A percentile compares a stretch with the other conserved stretches of the same genome.
Evolutionary conservation across 1,140 invertebrate genomes (phyloP).

Genomic region (Myzus persicae): DNA sequence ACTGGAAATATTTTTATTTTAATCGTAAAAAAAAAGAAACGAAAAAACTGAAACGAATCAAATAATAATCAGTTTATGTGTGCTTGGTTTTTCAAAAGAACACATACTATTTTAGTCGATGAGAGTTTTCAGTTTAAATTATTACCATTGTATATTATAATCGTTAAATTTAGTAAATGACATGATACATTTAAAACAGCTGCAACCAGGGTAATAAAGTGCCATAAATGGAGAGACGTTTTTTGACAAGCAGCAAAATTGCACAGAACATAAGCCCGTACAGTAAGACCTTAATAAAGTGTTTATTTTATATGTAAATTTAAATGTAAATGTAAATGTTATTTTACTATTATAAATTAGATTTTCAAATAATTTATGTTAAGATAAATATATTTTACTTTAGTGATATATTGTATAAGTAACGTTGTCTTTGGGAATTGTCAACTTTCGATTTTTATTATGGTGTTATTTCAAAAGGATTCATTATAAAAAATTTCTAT

Average conservation of each 20-base stretch:
- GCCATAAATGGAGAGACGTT: not conserved
- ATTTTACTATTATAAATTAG: not conserved
- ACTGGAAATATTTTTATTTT: not conserved
- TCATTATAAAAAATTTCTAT: not conserved
- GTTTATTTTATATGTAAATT: not conserved
- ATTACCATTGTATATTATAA: not conserved
- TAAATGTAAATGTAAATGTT: slow-evolving; percentile 22
- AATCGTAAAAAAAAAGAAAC: not conserved
- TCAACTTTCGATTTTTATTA: not conserved
- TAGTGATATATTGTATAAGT: not conserved
- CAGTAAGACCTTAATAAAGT: slow-evolving; percentile 15
- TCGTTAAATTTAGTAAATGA: not conserved
- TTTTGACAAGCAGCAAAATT: slow-evolving; percentile 25
- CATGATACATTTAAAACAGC: not conserved
- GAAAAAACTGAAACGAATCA: not conserved
- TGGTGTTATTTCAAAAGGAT: not conserved
- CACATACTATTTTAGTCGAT: not conserved
- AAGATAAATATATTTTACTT: not conserved
- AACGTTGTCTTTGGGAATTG: not conserved
- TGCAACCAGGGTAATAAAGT: not conserved
- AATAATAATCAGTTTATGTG: not conserved
- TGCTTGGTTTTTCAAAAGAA: not conserved
- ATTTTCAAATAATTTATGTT: slow-evolving; percentile 15
- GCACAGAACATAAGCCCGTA: not conserved
- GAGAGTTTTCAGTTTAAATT: not conserved